Evolutionary conservation across 2,113 vertebrate genomes (phyloP).

Genomic region (Butorides virescens): DNA sequence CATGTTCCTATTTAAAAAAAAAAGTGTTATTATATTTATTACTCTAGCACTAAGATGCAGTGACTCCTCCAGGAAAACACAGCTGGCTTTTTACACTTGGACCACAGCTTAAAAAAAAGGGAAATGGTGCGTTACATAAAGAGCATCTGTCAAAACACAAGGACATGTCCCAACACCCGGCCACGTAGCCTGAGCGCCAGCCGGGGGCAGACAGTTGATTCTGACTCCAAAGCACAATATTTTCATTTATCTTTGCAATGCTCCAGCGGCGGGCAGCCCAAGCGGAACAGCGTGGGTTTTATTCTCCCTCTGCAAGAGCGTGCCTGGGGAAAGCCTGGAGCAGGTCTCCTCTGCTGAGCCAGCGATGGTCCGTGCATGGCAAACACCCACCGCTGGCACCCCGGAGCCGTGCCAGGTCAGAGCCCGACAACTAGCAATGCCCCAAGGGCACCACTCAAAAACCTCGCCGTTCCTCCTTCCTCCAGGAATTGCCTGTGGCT

Average conservation of each 20-base stretch:
- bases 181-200: accelerated
- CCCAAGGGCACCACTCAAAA: too few relatives aligned
- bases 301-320: not conserved
- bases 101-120: not conserved
- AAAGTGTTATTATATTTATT: not conserved
- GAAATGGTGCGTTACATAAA: not conserved
- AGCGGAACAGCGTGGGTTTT: accelerated
- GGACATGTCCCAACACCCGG: not conserved
- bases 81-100: not conserved
- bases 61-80: not conserved
- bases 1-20: not conserved
- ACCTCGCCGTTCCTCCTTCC: not conserved
- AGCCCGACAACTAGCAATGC: accelerated
- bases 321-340: not conserved
- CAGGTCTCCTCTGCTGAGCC: not conserved
- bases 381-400: not conserved
- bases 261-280: not conserved
- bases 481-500: not conserved
- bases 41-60: not conserved
- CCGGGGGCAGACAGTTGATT: not conserved
- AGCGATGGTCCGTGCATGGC: accelerated
- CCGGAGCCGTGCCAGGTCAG: accelerated
- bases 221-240: not conserved
- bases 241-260: not conserved
- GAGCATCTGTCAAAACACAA: not conserved